A percentile compares a stretch with the other conserved stretches of the same genome.
These are phyloP conservation scores for Terrapene triunguis DNA, from an alignment of 2,113 vertebrate species.

Conservation along the genomic window DNA sequence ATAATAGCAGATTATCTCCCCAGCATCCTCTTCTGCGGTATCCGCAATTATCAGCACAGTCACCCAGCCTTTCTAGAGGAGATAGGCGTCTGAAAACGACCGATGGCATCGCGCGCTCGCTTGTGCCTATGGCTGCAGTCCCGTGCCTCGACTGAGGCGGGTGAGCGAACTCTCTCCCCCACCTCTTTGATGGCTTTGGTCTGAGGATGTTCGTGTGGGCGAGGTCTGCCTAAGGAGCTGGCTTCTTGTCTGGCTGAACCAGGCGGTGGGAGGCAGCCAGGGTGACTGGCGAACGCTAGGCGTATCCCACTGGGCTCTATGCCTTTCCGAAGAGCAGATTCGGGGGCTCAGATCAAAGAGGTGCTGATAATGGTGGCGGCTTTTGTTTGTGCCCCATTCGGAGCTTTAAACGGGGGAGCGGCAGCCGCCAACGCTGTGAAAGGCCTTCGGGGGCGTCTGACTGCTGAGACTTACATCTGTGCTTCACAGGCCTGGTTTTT, in stretches of 20 bases:
- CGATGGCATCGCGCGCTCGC: neutral
- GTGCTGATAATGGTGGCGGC: neutral
- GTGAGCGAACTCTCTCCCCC: neutral
- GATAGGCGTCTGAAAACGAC: neutral
- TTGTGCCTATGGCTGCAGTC: neutral
- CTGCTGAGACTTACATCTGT: neutral
- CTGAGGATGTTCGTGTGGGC: too few relatives aligned
- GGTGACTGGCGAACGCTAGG: too few relatives aligned
- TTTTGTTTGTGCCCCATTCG: neutral
- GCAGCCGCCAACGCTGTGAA: neutral
- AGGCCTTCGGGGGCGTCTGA: neutral
- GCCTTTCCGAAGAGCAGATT: neutral
- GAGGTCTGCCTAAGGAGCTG: neutral
- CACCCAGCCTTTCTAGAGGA: neutral
- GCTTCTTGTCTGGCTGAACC: neutral
- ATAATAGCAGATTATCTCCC: conserved; percentile 2
- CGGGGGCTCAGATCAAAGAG: neutral
- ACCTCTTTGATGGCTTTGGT: too few relatives aligned
- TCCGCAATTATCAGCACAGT: neutral
- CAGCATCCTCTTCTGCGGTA: conserved; percentile 32
- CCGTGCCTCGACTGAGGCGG: neutral
- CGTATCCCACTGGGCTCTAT: neutral
- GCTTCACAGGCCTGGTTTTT: neutral
- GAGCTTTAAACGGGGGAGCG: neutral
- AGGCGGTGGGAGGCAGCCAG: neutral